Percentiles rank a stretch among this genome's conserved stretches.
phyloP scores from a whole-genome alignment of 2,888 invertebrate genomes.

The Andrena flavipes region DNA sequence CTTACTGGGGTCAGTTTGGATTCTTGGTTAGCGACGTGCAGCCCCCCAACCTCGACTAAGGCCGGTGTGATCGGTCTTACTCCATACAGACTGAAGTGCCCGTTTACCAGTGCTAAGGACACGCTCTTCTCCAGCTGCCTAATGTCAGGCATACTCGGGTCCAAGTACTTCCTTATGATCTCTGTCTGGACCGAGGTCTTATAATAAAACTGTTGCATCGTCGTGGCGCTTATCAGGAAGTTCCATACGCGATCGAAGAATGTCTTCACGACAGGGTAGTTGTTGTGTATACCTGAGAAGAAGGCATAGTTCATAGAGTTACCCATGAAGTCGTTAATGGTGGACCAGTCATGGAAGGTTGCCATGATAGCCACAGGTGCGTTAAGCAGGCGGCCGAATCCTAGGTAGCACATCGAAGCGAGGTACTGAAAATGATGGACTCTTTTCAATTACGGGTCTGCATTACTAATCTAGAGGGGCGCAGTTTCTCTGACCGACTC shows the following conservation, averaged over 20 bases:
- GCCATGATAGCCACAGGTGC: slow-evolving; percentile 63
- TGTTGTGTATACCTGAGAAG: slow-evolving; percentile 36
- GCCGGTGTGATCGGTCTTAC: slow-evolving; percentile 84
- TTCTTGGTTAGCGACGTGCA: slow-evolving; percentile 84
- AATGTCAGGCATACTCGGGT: slow-evolving; percentile 80
- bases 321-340: slow-evolving; percentile 62
- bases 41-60: slow-evolving; percentile 86
- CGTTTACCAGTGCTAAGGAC: slow-evolving; percentile 85
- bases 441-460: no score
- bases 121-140: slow-evolving; percentile 84
- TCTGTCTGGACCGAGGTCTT: slow-evolving; percentile 65
- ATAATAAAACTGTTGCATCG: slow-evolving; percentile 29
- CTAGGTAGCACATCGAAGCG: slow-evolving; percentile 70
- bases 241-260: slow-evolving; percentile 74
- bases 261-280: slow-evolving; percentile 28
- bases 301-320: slow-evolving; percentile 69
- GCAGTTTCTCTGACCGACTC: no score
- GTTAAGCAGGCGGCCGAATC: slow-evolving; percentile 71
- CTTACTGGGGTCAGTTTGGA: slow-evolving; percentile 62
- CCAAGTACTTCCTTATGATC: slow-evolving; percentile 69
- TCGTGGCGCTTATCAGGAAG: slow-evolving; percentile 7
- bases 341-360: slow-evolving; percentile 59
- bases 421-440: slow-evolving; percentile 59
- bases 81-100: slow-evolving; percentile 85
- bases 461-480: no score